phyloP scores from a whole-genome alignment of 2,888 invertebrate species.

The Sicus ferrugineus region DNA sequence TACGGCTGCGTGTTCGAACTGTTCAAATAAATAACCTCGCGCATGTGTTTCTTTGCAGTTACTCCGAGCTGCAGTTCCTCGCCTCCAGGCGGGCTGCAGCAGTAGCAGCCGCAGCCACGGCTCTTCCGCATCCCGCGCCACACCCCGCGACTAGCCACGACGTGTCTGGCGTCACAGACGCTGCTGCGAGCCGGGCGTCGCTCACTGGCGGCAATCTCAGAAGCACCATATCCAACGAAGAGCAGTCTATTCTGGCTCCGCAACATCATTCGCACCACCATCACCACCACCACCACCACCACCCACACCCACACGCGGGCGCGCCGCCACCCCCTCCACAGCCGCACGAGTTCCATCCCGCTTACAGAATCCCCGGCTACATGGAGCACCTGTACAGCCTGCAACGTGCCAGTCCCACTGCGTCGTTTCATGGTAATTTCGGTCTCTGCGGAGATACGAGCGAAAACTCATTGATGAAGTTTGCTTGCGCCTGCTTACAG shows the following conservation, averaged over 20 bases:
- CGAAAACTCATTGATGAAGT: not conserved
- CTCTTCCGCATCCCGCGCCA: constrained; percentile 55
- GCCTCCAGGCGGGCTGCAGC: constrained; percentile 65
- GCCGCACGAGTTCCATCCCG: constrained; percentile 70
- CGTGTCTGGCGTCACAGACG: constrained; percentile 4
- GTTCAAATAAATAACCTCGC: no score
- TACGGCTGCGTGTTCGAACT: no score
- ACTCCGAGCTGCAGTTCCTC: constrained; percentile 63
- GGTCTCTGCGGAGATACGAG: not conserved
- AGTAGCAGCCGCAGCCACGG: constrained; percentile 66
- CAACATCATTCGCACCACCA: constrained; percentile 35
- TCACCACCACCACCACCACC: constrained; percentile 39
- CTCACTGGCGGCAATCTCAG: constrained; percentile 63
- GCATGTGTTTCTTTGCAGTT: constrained; percentile 50
- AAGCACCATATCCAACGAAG: constrained; percentile 25
- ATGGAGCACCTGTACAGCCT: constrained; percentile 81
- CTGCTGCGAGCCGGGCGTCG: not conserved
- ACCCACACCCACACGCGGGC: constrained; percentile 55
- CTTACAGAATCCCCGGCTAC: constrained; percentile 77
- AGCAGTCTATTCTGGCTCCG: constrained; percentile 23
- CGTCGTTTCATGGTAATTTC: constrained; percentile 74
- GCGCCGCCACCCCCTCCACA: constrained; percentile 66
- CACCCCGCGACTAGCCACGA: not conserved
- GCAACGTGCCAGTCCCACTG: constrained; percentile 73
- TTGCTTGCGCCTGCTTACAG: constrained; percentile 49